These are phyloP conservation scores for Planiliza haematocheilus DNA, from an alignment of 2,113 vertebrate genomes.

Conservation along the genomic window DNA sequence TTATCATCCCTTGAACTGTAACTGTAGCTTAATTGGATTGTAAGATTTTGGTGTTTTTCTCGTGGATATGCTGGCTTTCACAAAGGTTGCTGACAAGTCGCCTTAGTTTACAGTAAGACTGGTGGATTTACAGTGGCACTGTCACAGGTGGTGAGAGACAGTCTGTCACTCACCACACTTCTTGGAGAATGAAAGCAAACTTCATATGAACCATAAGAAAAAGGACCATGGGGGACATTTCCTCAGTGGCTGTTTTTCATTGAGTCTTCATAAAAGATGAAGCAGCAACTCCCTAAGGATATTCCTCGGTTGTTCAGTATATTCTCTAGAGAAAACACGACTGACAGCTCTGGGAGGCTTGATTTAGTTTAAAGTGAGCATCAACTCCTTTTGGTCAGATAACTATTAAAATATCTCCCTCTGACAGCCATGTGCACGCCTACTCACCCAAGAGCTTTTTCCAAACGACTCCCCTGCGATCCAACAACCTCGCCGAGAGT, in stretches of 20 bases:
- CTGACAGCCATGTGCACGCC: neutral
- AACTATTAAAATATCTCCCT: neutral
- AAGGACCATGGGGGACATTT: too few relatives aligned
- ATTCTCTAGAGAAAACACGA: neutral
- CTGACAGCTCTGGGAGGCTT: neutral
- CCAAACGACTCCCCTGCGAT: conserved; percentile 92
- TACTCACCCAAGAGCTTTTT: conserved; percentile 94
- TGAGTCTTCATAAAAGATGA: neutral
- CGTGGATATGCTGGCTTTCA: too few relatives aligned
- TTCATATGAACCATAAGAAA: too few relatives aligned
- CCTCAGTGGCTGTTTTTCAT: neutral
- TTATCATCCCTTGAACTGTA: too few relatives aligned
- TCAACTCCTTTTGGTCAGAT: neutral
- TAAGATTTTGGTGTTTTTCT: too few relatives aligned
- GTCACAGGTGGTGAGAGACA: too few relatives aligned
- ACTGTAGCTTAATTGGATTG: too few relatives aligned
- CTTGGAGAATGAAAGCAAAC: too few relatives aligned
- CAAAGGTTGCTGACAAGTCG: too few relatives aligned
- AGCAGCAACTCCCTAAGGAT: conserved; percentile 14
- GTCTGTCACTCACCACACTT: too few relatives aligned
- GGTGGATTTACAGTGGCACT: too few relatives aligned
- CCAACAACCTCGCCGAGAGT: conserved; percentile 97
- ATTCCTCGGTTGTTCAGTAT: neutral
- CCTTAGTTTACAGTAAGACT: too few relatives aligned
- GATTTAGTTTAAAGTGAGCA: neutral